Conservation (phyloP, 2,113 vertebrate genomes). For the Sminthopsis crassicaudata region DNA sequence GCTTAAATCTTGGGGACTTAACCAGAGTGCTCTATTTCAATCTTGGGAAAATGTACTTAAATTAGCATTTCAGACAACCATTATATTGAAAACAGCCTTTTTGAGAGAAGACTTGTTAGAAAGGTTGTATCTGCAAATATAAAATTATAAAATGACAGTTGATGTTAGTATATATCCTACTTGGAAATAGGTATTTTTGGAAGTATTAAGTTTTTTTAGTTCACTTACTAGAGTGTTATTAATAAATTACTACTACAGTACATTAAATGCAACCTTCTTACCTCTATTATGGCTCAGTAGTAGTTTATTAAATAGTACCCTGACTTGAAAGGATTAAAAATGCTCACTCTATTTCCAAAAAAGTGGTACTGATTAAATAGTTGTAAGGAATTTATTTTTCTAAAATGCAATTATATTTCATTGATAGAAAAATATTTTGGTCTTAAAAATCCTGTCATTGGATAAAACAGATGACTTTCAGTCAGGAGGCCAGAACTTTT, state of each 20-base stretch:
- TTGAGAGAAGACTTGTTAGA: slow-evolving; percentile 24
- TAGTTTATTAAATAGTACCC: slow-evolving; percentile 29
- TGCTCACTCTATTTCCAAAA: neutral
- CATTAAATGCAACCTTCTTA: neutral
- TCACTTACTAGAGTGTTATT: neutral
- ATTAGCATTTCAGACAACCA: neutral
- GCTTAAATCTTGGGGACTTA: neutral
- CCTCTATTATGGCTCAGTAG: neutral
- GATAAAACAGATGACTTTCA: neutral
- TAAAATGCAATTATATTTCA: neutral
- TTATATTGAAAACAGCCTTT: neutral
- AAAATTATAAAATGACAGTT: slow-evolving; percentile 41
- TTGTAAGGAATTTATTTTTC: neutral
- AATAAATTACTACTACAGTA: slow-evolving; percentile 21
- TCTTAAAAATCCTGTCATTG: neutral
- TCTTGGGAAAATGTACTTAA: slow-evolving; percentile 12
- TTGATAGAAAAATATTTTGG: neutral
- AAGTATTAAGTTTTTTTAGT: slow-evolving; percentile 2
- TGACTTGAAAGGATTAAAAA: neutral
- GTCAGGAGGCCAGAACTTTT: neutral
- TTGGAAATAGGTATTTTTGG: slow-evolving; percentile 35
- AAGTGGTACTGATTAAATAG: neutral
- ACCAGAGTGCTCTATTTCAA: neutral
- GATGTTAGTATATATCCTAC: neutral
- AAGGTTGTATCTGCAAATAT: neutral